Evolutionary conservation across 2,113 vertebrate species (phyloP).

Genomic region (Prolemur simus): DNA sequence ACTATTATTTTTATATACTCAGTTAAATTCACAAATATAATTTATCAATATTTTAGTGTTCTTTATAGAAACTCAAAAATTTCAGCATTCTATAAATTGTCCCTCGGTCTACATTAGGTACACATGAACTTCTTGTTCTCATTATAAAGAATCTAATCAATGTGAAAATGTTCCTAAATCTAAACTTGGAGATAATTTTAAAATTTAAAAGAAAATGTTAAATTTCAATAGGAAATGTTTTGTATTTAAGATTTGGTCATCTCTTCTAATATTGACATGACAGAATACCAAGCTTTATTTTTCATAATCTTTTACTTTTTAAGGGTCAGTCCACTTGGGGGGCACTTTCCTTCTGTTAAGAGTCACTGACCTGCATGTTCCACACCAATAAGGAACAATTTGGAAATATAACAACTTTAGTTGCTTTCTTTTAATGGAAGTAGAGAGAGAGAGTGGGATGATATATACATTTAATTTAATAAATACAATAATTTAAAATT

Average conservation of each 20-base stretch:
- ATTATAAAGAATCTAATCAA: conserved; percentile 16
- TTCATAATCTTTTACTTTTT: neutral
- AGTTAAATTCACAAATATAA: neutral
- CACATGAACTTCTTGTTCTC: neutral
- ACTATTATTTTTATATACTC: conserved; percentile 62
- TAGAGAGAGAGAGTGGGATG: neutral
- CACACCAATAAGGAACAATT: neutral
- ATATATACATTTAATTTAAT: conserved; percentile 48
- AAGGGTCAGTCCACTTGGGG: neutral
- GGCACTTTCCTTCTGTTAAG: neutral
- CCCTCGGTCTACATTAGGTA: neutral
- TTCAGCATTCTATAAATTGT: conserved; percentile 23
- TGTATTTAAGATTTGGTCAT: neutral
- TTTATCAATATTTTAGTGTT: neutral
- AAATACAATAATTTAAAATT: conserved; percentile 47
- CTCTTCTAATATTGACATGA: conserved; percentile 21
- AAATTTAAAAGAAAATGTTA: conserved; percentile 33
- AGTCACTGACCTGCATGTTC: neutral
- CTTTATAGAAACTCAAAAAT: neutral
- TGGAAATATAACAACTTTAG: conserved; percentile 16
- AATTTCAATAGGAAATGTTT: conserved; percentile 29
- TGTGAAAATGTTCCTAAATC: conserved; percentile 23
- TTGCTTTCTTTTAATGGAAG: conserved; percentile 19
- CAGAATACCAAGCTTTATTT: conserved; percentile 3
- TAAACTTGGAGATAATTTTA: neutral